phyloP scores from a whole-genome alignment of 2,888 invertebrate genomes.

The Mantis religiosa region DNA sequence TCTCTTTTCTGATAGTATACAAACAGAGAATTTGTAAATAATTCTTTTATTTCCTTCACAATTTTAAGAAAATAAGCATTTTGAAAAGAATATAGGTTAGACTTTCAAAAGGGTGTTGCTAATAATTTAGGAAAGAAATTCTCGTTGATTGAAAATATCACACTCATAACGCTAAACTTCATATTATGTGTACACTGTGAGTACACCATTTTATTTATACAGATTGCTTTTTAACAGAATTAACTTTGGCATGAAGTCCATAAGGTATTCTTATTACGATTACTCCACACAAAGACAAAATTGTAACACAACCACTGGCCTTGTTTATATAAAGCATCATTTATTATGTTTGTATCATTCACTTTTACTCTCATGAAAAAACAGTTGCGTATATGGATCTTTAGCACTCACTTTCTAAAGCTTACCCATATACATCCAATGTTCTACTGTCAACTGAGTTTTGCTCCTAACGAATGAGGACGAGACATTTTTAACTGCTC shows the following conservation, averaged over 20 bases:
- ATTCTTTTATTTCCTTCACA: not conserved
- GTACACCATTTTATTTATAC: not conserved
- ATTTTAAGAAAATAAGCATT: no score
- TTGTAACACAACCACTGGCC: no score
- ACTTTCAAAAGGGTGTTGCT: not conserved
- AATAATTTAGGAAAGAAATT: not conserved
- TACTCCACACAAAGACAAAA: not conserved
- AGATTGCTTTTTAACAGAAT: not conserved
- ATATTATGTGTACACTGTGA: not conserved
- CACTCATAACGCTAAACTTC: not conserved
- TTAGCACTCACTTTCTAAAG: not conserved
- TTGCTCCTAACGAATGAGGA: conserved; percentile 20
- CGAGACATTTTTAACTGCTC: conserved; percentile 15
- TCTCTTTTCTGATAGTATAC: not conserved
- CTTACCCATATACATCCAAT: no score
- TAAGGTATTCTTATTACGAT: not conserved
- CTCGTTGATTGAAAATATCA: not conserved
- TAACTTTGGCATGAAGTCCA: not conserved
- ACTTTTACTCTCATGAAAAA: no score
- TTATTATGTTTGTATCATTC: not conserved
- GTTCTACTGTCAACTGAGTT: conserved; percentile 25
- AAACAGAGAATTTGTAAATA: not conserved
- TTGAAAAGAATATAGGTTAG: not conserved
- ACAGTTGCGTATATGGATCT: not conserved
- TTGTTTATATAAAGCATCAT: not conserved